These are phyloP conservation scores for Torymus aiolomorphi DNA, from an alignment of 2,888 invertebrate genomes.

Conservation along the genomic window DNA sequence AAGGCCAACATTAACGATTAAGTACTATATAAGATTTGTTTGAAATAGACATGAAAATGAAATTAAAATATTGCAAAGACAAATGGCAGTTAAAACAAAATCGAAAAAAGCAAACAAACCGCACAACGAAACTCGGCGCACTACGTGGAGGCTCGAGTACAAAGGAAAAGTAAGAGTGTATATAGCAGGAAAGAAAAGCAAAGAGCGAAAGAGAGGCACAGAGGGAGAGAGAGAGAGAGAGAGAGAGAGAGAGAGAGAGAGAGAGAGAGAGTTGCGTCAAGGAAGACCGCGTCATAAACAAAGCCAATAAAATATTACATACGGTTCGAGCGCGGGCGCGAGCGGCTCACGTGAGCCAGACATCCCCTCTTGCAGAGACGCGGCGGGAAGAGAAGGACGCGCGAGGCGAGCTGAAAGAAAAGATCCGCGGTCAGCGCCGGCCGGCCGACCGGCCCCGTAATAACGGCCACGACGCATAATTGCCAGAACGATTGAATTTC, in stretches of 20 bases:
- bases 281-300: constrained; percentile 72
- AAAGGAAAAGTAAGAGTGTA: constrained; percentile 45
- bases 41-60: constrained; percentile 24
- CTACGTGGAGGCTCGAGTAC: constrained; percentile 41
- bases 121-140: constrained; percentile 14
- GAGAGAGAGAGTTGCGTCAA: constrained; percentile 63
- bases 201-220: constrained; percentile 33
- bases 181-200: constrained; percentile 26
- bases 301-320: constrained; percentile 74
- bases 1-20: not conserved
- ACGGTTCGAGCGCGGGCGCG: constrained; percentile 53
- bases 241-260: constrained; percentile 50
- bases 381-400: constrained; percentile 27
- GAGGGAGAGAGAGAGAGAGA: not conserved
- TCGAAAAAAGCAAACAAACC: constrained; percentile 43
- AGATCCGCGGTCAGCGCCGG: constrained; percentile 63
- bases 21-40: constrained; percentile 11
- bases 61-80: constrained; percentile 52
- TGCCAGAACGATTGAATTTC: constrained; percentile 75
- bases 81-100: constrained; percentile 40
- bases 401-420: constrained; percentile 61
- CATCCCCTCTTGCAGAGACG: constrained; percentile 37
- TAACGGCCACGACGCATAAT: constrained; percentile 73
- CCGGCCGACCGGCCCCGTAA: constrained; percentile 61
- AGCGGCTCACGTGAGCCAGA: constrained; percentile 54